Base-by-base conservation (phyloP, 2,797 vertebrate genomes). In the Somateria mollissima region DNA sequence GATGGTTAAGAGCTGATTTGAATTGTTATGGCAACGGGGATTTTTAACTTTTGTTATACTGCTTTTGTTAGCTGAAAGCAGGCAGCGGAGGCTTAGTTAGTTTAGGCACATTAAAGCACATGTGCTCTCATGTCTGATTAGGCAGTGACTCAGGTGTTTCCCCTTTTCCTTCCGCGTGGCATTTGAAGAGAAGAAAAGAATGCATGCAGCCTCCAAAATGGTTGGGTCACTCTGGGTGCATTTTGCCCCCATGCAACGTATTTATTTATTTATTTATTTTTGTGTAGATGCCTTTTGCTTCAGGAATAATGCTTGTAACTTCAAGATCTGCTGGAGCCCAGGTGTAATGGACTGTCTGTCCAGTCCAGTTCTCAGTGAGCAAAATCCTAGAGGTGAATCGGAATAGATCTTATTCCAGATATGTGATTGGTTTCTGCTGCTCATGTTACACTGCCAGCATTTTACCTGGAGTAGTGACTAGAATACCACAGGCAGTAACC, bases 301-400 rank as follows among this genome's bases (percentile, higher is more conserved):
- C 28, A 53, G 62, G 56, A 86, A 2, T 41, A 69, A 15, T 22
- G 51, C 43, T 72, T 9, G 17, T 45, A 62, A 53, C 65, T 87
- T 84, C 43, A 49, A 5, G 74, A 75, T 73, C 77, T 77, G 5
- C 2, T 3, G 18, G 45, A 91, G 58, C 83, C 82, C 66, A 43
- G 11, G 37, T 9, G 6, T 25, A n/a, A 22, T 22, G 22, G 32
- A 12, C 16, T 34, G 65, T 32, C 53, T 16, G 12, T 75, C 58
- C 94, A 81, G 18, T 76, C 47, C 81, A 0, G 57, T 89, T 67
- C 80, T 76, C 66, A 22, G 83, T 43, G 66, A 78, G 84, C 84
- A 89, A 74, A 90, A 70, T 83, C 72, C 65, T 16, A 28, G 39
- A 58, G 57, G 95, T 89, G 78, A 85, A 78, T 87, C 45, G 77